These are phyloP conservation scores for Malaclemys terrapin DNA, from an alignment of 2,113 vertebrate species.

Conservation along the genomic window DNA sequence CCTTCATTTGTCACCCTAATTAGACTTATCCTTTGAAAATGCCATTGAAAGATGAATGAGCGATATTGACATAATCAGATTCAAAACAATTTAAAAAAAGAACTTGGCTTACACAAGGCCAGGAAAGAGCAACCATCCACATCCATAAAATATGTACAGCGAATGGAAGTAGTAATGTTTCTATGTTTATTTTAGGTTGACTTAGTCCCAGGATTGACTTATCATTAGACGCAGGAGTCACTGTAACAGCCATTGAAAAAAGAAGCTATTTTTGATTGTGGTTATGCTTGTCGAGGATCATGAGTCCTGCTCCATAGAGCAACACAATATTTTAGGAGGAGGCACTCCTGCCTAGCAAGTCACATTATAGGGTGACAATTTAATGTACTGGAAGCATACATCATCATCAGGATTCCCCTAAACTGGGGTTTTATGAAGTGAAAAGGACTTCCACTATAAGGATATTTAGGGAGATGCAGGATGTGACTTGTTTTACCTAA, in stretches of 20 bases:
- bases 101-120: background rate
- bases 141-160: background rate
- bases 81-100: background rate
- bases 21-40: conserved; percentile 8
- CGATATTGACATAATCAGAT: conserved; percentile 10
- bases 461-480: background rate
- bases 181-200: background rate
- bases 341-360: background rate
- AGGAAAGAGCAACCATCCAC: background rate
- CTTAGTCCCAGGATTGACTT: background rate
- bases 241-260: background rate
- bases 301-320: background rate
- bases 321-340: background rate
- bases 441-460: background rate
- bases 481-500: background rate
- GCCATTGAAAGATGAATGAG: conserved; percentile 16
- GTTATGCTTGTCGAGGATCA: background rate
- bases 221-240: background rate
- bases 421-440: background rate
- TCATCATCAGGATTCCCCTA: background rate
- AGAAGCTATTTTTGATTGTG: background rate
- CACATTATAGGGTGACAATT: fast-evolving
- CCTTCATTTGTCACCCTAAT: conserved; percentile 38
- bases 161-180: background rate
- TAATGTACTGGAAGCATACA: background rate